Evolutionary conservation across 2,113 vertebrate genomes (phyloP).

Genomic region (Baryphthengus martii): DNA sequence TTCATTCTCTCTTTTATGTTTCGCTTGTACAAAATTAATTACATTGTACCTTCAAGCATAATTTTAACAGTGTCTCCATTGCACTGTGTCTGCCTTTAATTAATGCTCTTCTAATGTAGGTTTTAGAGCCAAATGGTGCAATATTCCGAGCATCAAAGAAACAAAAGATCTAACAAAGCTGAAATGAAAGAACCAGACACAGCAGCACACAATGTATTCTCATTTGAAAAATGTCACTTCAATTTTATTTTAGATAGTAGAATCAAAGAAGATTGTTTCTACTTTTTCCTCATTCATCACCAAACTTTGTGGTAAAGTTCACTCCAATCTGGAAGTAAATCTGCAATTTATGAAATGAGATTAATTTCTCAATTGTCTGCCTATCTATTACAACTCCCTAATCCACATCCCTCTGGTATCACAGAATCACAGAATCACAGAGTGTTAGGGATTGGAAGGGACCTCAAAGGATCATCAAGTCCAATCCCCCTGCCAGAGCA

Average conservation of each 20-base stretch:
- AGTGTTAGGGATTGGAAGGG: too few relatives aligned
- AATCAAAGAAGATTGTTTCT: neutral
- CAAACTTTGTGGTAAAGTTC: neutral
- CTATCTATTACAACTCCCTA: neutral
- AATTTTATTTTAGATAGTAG: slow-evolving; percentile 5
- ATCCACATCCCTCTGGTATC: neutral
- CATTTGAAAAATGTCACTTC: slow-evolving; percentile 52
- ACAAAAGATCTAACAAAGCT: slow-evolving; percentile 74
- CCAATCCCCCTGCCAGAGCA: too few relatives aligned
- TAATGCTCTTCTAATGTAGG: slow-evolving; percentile 77
- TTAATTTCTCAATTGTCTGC: neutral
- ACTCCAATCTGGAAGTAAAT: neutral
- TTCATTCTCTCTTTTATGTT: slow-evolving; percentile 73
- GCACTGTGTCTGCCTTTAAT: slow-evolving; percentile 74
- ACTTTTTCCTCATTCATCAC: slow-evolving; percentile 1
- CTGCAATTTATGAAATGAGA: slow-evolving; percentile 19
- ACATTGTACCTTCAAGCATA: slow-evolving; percentile 78
- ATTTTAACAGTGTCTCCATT: slow-evolving; percentile 70
- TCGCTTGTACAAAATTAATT: slow-evolving; percentile 81
- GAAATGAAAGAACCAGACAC: slow-evolving; percentile 57
- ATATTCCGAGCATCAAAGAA: slow-evolving; percentile 74
- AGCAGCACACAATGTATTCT: slow-evolving; percentile 24
- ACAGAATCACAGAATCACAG: too few relatives aligned
- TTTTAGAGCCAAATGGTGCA: slow-evolving; percentile 75
- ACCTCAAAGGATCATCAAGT: too few relatives aligned